Percentiles rank a stretch among this genome's conserved stretches.
phyloP scores from a whole-genome alignment of 2,888 invertebrate genomes.

The Perithous albicinctus region DNA sequence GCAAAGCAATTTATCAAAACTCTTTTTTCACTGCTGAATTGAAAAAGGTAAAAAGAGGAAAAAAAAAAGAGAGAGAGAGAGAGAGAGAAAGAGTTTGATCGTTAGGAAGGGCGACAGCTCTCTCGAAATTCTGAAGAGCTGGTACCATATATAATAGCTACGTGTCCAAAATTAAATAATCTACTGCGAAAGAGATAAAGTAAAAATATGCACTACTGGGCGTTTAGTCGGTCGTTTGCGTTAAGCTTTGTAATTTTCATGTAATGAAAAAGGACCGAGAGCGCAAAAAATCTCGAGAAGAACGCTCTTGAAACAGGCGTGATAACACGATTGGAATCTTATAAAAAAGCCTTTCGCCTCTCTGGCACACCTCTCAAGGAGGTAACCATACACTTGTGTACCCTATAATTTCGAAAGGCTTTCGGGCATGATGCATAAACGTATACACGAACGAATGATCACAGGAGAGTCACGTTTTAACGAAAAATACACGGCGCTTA shows the following conservation, averaged over 20 bases:
- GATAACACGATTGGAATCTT: conserved; percentile 9
- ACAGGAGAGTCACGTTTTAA: conserved; percentile 2
- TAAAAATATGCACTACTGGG: background rate
- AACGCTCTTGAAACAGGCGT: background rate
- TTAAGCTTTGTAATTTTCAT: conserved; percentile 3
- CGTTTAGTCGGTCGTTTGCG: background rate
- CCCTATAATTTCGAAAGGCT: conserved; percentile 38
- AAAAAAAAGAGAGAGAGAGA: background rate
- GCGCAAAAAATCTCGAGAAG: background rate
- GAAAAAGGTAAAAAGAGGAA: too few species aligned
- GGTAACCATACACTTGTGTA: background rate
- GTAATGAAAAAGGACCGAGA: background rate
- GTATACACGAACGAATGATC: background rate
- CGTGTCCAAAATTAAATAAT: background rate
- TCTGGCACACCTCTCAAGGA: background rate
- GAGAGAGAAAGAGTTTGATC: too few species aligned
- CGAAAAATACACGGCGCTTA: conserved; percentile 25
- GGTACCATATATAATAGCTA: background rate
- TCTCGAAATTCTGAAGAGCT: background rate
- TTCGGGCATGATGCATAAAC: background rate
- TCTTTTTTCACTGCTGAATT: background rate
- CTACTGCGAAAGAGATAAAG: background rate
- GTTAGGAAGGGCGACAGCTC: background rate
- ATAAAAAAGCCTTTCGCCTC: background rate
- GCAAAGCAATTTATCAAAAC: background rate